phyloP scores from a whole-genome alignment of 2,888 invertebrate species.

The Ethmia dodecea region DNA sequence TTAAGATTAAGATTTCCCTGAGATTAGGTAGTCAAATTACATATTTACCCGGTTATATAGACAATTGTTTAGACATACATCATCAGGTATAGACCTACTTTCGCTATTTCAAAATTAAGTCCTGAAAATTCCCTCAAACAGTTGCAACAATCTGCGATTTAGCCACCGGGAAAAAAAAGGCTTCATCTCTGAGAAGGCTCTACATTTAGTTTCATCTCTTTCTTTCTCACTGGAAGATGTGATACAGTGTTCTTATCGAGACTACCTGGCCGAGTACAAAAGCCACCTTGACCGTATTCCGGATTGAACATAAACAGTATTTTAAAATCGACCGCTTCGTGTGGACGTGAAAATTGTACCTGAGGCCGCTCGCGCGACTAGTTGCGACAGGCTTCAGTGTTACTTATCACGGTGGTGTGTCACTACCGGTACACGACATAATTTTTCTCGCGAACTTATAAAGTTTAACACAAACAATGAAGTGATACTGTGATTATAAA shows the following conservation, averaged over 20 bases:
- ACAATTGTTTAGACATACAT: too few species aligned
- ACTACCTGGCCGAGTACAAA: slow-evolving; percentile 24
- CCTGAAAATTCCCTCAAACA: too few species aligned
- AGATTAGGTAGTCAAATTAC: too few species aligned
- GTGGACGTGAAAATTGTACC: slow-evolving; percentile 61
- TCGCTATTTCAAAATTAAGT: too few species aligned
- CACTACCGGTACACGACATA: slow-evolving; percentile 16
- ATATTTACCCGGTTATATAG: too few species aligned
- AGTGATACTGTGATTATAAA: slow-evolving; percentile 49
- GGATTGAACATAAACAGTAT: slow-evolving; percentile 18
- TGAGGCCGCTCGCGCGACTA: slow-evolving; percentile 39
- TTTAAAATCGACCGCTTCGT: slow-evolving; percentile 37
- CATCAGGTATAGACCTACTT: too few species aligned
- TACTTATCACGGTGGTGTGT: slow-evolving; percentile 34
- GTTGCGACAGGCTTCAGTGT: slow-evolving; percentile 42
- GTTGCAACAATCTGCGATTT: too few species aligned
- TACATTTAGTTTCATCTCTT: slow-evolving; percentile 53
- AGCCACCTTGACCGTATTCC: slow-evolving; percentile 13
- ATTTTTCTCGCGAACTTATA: slow-evolving; percentile 18
- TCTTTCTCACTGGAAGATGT: slow-evolving; percentile 42
- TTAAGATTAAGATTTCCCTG: too few species aligned
- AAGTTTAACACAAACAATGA: slow-evolving; percentile 36
- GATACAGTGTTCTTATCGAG: slow-evolving; percentile 49
- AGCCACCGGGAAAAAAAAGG: too few species aligned
- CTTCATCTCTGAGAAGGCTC: slow-evolving; percentile 39